Percentiles rank a stretch among this genome's conserved stretches.
These are phyloP conservation scores for Amia ocellicauda DNA, from an alignment of 2,113 vertebrate genomes.

Conservation along the genomic window DNA sequence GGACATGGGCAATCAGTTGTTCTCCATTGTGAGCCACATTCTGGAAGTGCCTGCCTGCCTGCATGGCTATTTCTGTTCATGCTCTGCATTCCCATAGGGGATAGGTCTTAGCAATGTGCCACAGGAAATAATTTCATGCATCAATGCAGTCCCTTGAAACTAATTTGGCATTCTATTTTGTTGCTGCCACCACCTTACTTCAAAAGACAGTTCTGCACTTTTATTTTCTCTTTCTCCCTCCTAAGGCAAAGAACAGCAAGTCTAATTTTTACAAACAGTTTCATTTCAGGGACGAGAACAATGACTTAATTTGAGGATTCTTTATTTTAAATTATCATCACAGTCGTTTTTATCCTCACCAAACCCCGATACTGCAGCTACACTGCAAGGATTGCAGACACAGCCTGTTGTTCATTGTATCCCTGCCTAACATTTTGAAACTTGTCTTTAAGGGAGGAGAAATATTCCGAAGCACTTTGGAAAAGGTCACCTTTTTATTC, in stretches of 20 bases:
- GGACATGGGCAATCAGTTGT: slow-evolving; percentile 2
- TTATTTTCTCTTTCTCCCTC: slow-evolving; percentile 18
- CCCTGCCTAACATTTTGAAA: no score
- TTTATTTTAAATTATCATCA: not conserved
- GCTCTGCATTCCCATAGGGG: slow-evolving; percentile 53
- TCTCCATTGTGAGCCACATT: not conserved
- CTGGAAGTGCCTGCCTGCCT: slow-evolving; percentile 29
- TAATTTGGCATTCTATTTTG: slow-evolving; percentile 69
- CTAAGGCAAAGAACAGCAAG: slow-evolving; percentile 5
- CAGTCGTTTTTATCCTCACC: no score
- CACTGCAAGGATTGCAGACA: no score
- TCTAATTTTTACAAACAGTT: slow-evolving; percentile 15
- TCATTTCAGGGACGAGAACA: not conserved
- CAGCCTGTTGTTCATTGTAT: no score
- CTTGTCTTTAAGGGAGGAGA: no score
- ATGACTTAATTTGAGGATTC: not conserved
- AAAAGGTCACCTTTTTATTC: no score
- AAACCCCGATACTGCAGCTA: no score
- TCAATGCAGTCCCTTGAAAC: slow-evolving; percentile 73
- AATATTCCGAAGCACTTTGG: no score
- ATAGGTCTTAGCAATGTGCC: slow-evolving; percentile 63
- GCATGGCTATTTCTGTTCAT: slow-evolving; percentile 50
- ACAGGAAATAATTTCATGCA: slow-evolving; percentile 83
- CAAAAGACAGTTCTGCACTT: slow-evolving; percentile 41
- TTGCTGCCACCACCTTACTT: slow-evolving; percentile 48